phyloP scores from a whole-genome alignment of 2,113 vertebrate species.

The Plectropomus leopardus region DNA sequence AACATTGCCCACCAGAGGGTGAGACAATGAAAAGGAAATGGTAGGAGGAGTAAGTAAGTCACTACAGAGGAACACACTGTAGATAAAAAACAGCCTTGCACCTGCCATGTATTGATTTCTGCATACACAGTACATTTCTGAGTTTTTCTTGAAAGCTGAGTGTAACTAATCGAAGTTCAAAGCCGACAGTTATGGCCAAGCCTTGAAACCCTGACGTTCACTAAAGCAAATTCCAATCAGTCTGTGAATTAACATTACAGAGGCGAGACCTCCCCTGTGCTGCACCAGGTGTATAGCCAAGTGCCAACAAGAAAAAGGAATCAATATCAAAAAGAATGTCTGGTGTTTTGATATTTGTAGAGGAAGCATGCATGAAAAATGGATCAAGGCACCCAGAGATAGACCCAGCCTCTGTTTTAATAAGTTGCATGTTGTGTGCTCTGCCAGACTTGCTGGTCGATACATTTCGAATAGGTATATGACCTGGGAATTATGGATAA shows the following conservation, averaged over 20 bases:
- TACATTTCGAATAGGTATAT: slow-evolving; percentile 27
- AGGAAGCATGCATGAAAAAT: slow-evolving; percentile 65
- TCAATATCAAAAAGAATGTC: slow-evolving; percentile 63
- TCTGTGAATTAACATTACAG: slow-evolving; percentile 52
- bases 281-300: slow-evolving; percentile 31
- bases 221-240: slow-evolving; percentile 45
- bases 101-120: slow-evolving; percentile 13
- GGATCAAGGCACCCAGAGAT: slow-evolving; percentile 42
- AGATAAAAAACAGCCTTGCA: slow-evolving; percentile 28
- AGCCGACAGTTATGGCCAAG: slow-evolving; percentile 18
- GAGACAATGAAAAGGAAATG: slow-evolving; percentile 30
- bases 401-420: slow-evolving; percentile 26
- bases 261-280: background rate
- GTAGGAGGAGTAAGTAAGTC: slow-evolving; percentile 30
- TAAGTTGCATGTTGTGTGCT: slow-evolving; percentile 23
- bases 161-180: slow-evolving; percentile 46
- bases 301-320: slow-evolving; percentile 36
- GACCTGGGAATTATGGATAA: slow-evolving; percentile 49
- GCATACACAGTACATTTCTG: slow-evolving; percentile 1
- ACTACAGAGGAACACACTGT: slow-evolving; percentile 12
- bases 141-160: slow-evolving; percentile 39
- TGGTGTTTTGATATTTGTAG: slow-evolving; percentile 58
- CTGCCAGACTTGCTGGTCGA: slow-evolving; percentile 25
- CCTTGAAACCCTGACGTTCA: slow-evolving; percentile 24
- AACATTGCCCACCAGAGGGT: slow-evolving; percentile 26